Evolutionary conservation across 2,797 vertebrate genomes (phyloP), one percentile per base, ranked within the genome.

Genomic region (Varecia variegata): DNA sequence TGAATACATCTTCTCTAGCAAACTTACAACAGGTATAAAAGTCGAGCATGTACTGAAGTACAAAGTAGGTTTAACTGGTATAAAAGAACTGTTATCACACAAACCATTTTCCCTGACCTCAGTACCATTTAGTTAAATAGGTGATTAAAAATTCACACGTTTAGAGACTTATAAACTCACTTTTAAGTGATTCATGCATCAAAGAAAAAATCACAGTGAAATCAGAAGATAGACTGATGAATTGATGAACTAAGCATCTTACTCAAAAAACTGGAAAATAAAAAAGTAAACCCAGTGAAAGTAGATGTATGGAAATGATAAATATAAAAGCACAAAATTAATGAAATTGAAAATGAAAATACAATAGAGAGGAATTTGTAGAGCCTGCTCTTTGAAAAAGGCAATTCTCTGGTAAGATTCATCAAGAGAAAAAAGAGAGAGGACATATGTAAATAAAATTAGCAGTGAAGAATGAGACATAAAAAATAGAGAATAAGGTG

Each of bases 191-290:
- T 77, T 96, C 17, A 65, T 89, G 47, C 27, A 20, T 96, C 35
- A 52, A 90, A 76, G 45, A 83, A 77, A 68, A 93, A 83, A 25
- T 85, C 73, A 43, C 47, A 94, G n/a, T 70, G 76, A 94, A 92
- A 58, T 79, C 32, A 84, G 35, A 83, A 73, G 25, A 15, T 74
- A n/a, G 52, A 54, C 27, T 81, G 50, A 96, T 52, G 92, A 96
- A 73, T 68, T 92, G 65, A 87, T 94, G 62, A 95, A 73, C 43
- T 92, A 89, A 93, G n/a, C 38, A 50, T 85, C 54, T 79, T 88
- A 56, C 40, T 85, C 17, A 87, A 56, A 92, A 91, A 91, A 32
- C 38, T 35, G 25, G 35, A 83, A 94, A 79, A 80, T 70, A 35
- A 60, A 86, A 40, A 20, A 20, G 8, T 65, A 94, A 93, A 76